These are phyloP conservation scores for Philonicus albiceps DNA, from an alignment of 2,888 invertebrate genomes.

Conservation along the genomic window DNA sequence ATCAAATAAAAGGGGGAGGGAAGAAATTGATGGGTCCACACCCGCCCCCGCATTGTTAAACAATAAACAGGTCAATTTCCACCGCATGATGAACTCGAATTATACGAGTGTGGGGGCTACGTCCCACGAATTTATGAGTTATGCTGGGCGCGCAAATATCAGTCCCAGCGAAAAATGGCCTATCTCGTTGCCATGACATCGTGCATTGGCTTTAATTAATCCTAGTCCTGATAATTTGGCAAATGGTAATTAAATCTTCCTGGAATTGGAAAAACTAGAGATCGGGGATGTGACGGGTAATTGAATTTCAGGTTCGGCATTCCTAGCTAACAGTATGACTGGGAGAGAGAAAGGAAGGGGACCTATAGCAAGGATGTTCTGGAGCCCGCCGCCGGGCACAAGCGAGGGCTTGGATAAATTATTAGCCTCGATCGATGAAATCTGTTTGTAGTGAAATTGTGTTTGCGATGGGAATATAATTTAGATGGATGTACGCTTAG, in stretches of 20 bases:
- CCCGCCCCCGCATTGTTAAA: neutral
- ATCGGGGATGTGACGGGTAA: neutral
- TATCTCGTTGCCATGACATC: neutral
- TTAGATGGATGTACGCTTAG: neutral
- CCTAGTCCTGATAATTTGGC: neutral
- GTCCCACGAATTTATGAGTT: neutral
- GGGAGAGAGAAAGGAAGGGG: neutral
- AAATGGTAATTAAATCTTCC: neutral
- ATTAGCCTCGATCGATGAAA: neutral
- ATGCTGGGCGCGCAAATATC: neutral
- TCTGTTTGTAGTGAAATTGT: neutral
- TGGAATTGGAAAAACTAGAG: neutral
- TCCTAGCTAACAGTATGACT: neutral
- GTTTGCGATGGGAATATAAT: neutral
- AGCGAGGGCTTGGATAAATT: neutral
- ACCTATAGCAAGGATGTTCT: neutral
- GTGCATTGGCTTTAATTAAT: neutral
- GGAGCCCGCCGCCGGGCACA: neutral
- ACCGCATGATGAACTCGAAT: constrained; percentile 26
- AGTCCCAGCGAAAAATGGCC: neutral
- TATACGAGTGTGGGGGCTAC: neutral
- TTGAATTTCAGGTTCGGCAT: neutral
- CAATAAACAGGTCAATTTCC: constrained; percentile 25
- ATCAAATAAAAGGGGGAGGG: neutral
- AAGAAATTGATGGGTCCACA: neutral